A percentile compares a stretch with the other conserved stretches of the same genome.
Conservation (phyloP, 2,888 invertebrate species). For the Neoitamus cyanurus region DNA sequence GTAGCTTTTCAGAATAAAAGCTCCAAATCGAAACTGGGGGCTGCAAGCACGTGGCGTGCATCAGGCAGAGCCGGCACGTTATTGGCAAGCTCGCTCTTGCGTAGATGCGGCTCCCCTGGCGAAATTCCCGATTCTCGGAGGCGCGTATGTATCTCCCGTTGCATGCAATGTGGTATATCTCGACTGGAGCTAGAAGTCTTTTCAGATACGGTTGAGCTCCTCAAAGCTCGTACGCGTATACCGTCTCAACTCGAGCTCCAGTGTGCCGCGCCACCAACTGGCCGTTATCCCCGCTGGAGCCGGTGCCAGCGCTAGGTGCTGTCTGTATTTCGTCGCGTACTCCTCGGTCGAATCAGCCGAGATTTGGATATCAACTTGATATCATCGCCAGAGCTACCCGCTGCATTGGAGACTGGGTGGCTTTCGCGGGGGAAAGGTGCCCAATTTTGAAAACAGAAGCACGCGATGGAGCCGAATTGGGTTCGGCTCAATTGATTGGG, state of each 20-base stretch:
- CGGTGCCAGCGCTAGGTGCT: not conserved
- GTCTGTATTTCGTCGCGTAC: not conserved
- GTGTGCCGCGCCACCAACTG: not conserved
- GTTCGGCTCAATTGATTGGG: conserved; percentile 26
- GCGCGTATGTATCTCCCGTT: not conserved
- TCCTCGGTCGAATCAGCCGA: not conserved
- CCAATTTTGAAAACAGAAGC: conserved; percentile 33
- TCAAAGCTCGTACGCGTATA: not conserved
- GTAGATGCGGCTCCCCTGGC: not conserved
- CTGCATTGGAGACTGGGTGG: not conserved
- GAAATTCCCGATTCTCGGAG: not conserved
- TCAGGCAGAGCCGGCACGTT: not conserved
- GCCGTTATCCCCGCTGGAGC: conserved; percentile 20
- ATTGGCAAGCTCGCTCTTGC: not conserved
- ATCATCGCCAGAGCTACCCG: not conserved
- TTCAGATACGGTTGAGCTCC: not conserved
- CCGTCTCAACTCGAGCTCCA: not conserved
- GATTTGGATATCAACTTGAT: not conserved
- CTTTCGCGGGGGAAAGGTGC: conserved; percentile 33
- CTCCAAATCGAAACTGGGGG: not conserved
- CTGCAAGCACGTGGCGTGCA: not conserved
- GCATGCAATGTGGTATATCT: not conserved
- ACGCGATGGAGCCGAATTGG: conserved; percentile 25
- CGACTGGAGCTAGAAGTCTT: not conserved
- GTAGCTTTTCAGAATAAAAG: conserved; percentile 10